A percentile compares a stretch with the other conserved stretches of the same genome.
Conservation (phyloP, 2,113 vertebrate species). For the crab-eating macaque (Macaca fascicularis) region DNA sequence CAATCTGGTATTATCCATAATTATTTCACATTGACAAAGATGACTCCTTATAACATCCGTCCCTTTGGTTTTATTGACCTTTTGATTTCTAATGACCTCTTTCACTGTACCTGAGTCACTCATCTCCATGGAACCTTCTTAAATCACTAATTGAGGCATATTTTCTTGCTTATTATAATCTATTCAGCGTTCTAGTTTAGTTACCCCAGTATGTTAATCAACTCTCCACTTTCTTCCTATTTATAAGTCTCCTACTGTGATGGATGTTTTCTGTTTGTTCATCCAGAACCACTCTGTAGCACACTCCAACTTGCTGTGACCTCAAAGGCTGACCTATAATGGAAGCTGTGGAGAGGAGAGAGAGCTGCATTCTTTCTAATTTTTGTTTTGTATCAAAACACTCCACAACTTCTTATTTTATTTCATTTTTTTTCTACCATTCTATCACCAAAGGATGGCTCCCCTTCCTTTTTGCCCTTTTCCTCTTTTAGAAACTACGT, state of each 20-base stretch:
- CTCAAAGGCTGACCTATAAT: neutral
- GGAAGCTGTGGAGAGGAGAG: no score
- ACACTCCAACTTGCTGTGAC: neutral
- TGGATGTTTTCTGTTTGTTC: neutral
- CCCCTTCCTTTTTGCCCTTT: neutral
- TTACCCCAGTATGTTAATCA: neutral
- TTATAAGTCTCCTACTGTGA: neutral
- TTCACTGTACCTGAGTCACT: neutral
- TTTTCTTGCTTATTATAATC: neutral
- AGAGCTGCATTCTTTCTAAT: neutral
- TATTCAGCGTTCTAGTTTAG: neutral
- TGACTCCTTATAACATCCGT: neutral
- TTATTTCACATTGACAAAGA: neutral
- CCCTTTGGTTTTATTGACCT: neutral
- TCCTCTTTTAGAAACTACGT: neutral
- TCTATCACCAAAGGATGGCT: neutral
- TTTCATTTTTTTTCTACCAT: neutral
- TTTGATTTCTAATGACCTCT: neutral
- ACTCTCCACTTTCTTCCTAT: neutral
- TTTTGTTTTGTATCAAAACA: neutral
- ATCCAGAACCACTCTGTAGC: neutral
- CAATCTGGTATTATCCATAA: neutral
- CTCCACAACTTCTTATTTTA: neutral
- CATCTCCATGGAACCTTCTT: neutral
- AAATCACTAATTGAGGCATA: neutral